Conservation (phyloP, 2,113 vertebrate genomes). For the Ammodytes dubius region DNA sequence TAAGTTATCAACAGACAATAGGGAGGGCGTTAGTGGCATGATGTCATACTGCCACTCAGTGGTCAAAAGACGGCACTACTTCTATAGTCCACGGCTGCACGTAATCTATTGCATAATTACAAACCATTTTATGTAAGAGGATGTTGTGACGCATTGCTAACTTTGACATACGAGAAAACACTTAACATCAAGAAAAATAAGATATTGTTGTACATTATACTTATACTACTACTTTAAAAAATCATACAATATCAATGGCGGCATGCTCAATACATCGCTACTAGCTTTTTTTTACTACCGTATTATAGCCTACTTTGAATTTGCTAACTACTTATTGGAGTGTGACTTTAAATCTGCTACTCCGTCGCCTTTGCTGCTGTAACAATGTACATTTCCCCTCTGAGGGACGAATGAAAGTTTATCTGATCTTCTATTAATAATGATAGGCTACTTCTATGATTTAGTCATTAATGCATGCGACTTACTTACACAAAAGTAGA, state of each 20-base stretch:
- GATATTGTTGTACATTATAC: neutral
- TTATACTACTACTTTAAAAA: neutral
- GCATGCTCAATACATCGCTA: too few relatives aligned
- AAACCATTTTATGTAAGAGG: slow-evolving; percentile 63
- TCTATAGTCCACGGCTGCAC: neutral
- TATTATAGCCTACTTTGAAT: too few relatives aligned
- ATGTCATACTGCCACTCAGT: slow-evolving; percentile 43
- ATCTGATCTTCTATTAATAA: too few relatives aligned
- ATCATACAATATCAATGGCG: too few relatives aligned
- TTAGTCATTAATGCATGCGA: neutral
- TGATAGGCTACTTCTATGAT: neutral
- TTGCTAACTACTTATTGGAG: too few relatives aligned
- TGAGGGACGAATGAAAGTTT: too few relatives aligned
- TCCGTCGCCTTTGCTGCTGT: too few relatives aligned
- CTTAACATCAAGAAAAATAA: neutral
- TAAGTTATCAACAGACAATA: neutral
- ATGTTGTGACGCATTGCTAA: slow-evolving; percentile 60
- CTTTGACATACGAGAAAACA: neutral
- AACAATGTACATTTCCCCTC: too few relatives aligned
- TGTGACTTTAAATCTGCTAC: too few relatives aligned
- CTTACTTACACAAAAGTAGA: neutral
- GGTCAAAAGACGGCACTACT: neutral
- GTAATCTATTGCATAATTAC: slow-evolving; percentile 65
- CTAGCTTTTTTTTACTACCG: too few relatives aligned
- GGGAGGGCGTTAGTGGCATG: neutral